Base-by-base conservation (phyloP, 2,888 invertebrate species). In the Dasypogon diadema region DNA sequence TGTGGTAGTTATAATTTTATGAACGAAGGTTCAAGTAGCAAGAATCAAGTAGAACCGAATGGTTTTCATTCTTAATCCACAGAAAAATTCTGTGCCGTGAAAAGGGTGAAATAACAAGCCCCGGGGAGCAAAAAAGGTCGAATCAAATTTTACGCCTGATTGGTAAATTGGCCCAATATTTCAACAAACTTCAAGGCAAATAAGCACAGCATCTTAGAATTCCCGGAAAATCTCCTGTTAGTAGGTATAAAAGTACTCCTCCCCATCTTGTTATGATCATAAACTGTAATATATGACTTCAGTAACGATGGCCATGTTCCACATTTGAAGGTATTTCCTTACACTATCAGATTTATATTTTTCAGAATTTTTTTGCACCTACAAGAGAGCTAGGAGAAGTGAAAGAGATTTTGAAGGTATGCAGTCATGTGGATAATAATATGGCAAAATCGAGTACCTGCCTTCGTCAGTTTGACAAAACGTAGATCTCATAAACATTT, bases 81-180 rank as follows among this genome's bases (percentile, higher is more conserved):
- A n/a, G n/a, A n/a, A n/a, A n/a, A n/a, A n/a, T n/a, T n/a, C n/a
- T n/a, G n/a, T n/a, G n/a, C n/a, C n/a, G n/a, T n/a, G 14, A n/a
- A 48, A 48, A 48, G 16, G 14, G 14, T 16, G n/a, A 5, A 6
- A 48, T 16, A 2, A 48, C 14, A 16, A 16, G 48, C 16, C 16
- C 48, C 48, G n/a, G n/a, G 3, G 24, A 30, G n/a, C 6, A 22
- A n/a, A 26, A 58, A 26, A 26, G 30, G 30, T 12, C 26, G 58
- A 76, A 76, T 76, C 76, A n/a, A 76, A 76, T 76, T 76, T 76
- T 72, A 73, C 72, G 60, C 51, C 30, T 72, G 76, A 76, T 73
- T 76, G 76, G 76, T 30, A 76, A 76, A 76, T 76, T 76, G 76
- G 51, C 16, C 26, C 55, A 63, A 73, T 76, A 76, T 73, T 73